Conservation (phyloP, 2,113 vertebrate species). For the Calypte anna region DNA sequence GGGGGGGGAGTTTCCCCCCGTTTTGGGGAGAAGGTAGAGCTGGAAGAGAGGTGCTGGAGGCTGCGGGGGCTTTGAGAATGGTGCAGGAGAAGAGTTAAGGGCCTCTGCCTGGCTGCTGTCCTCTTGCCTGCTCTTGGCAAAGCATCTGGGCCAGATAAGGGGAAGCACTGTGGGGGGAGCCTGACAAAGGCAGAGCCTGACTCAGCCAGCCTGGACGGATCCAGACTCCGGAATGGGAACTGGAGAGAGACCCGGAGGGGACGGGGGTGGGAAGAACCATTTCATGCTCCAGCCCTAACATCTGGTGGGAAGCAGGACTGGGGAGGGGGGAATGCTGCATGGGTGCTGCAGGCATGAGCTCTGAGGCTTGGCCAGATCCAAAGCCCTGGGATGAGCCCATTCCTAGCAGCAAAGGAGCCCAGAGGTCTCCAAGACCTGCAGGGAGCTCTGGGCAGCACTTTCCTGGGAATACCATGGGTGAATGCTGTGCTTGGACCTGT, state of each 20-base stretch:
- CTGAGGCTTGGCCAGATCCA: background rate
- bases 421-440: background rate
- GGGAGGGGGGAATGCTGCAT: background rate
- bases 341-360: background rate
- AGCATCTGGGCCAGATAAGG: constrained; percentile 37
- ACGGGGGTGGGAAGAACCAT: background rate
- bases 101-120: background rate
- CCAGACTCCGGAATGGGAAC: constrained; percentile 42
- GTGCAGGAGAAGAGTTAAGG: background rate
- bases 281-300: constrained; percentile 23
- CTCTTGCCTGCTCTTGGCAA: constrained; percentile 36
- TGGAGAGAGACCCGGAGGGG: background rate
- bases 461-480: accelerated
- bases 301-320: constrained; percentile 30
- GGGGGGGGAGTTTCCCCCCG: accelerated
- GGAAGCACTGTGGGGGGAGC: background rate
- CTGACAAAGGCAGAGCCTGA: constrained; percentile 40
- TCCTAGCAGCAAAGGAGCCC: background rate
- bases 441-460: background rate
- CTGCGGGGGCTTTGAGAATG: accelerated
- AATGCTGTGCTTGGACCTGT: background rate
- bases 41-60: background rate
- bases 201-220: constrained; percentile 19
- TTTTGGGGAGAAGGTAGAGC: background rate
- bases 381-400: background rate